phyloP scores from a whole-genome alignment of 2,797 vertebrate genomes.

The Epinephelus malabaricus region DNA sequence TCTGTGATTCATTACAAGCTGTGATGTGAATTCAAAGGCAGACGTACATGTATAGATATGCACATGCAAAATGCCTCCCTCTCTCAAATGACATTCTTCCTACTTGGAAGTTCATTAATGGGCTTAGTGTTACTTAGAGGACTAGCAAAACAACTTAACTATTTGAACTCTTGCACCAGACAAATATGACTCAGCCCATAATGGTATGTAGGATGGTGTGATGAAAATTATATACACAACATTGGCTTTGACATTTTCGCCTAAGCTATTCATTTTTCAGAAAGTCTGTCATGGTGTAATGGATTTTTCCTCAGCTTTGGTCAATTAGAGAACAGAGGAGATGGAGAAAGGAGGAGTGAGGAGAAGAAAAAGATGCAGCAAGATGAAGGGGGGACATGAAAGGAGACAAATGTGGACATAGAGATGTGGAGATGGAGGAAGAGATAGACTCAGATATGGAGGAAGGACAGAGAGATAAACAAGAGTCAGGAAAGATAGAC shows the following conservation, averaged over 20 bases:
- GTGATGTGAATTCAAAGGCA: neutral
- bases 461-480: slow-evolving; percentile 31
- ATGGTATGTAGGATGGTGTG: slow-evolving; percentile 60
- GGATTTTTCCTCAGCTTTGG: slow-evolving; percentile 60
- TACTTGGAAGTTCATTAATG: slow-evolving; percentile 49
- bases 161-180: slow-evolving; percentile 65
- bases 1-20: neutral
- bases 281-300: slow-evolving; percentile 71
- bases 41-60: neutral
- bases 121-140: slow-evolving; percentile 55
- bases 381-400: slow-evolving; percentile 28
- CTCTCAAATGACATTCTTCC: slow-evolving; percentile 22
- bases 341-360: slow-evolving; percentile 1
- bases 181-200: slow-evolving; percentile 71
- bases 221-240: slow-evolving; percentile 80
- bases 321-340: slow-evolving; percentile 59
- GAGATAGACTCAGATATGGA: slow-evolving; percentile 4
- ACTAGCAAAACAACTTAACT: slow-evolving; percentile 60
- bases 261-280: slow-evolving; percentile 69
- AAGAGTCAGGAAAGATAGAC: slow-evolving; percentile 32
- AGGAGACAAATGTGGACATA: slow-evolving; percentile 32
- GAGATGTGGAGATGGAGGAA: slow-evolving; percentile 16
- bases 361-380: slow-evolving; percentile 13
- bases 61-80: neutral
- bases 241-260: slow-evolving; percentile 77